Conservation (phyloP, 2,888 invertebrate genomes). For the Pollenia angustigena region DNA sequence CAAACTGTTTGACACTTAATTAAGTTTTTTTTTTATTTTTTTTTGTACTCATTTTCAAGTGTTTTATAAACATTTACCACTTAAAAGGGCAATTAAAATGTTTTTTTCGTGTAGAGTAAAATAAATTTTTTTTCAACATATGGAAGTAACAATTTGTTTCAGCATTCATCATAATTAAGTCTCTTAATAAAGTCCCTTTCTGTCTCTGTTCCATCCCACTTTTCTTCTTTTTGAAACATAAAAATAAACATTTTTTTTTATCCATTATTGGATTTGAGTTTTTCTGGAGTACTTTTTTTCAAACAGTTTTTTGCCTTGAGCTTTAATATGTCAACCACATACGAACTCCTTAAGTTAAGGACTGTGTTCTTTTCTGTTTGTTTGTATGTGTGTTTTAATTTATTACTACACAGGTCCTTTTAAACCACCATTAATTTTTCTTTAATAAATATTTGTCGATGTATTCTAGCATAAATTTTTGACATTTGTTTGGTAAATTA, state of each 20-base stretch:
- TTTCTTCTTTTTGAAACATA: not conserved
- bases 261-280: slow-evolving; percentile 20
- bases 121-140: no score
- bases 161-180: no score
- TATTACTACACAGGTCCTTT: slow-evolving; percentile 65
- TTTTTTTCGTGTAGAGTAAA: no score
- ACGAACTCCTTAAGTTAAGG: slow-evolving; percentile 9
- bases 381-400: slow-evolving; percentile 50
- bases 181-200: no score
- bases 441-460: slow-evolving; percentile 47
- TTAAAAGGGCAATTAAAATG: no score
- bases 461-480: slow-evolving; percentile 66
- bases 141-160: no score
- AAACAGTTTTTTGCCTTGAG: not conserved
- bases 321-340: slow-evolving; percentile 49
- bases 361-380: not conserved
- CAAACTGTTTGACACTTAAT: no score
- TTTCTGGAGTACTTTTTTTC: not conserved
- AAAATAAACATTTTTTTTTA: not conserved
- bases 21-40: no score
- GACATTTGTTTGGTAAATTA: slow-evolving; percentile 65
- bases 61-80: no score
- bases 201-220: no score
- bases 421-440: slow-evolving; percentile 31
- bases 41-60: no score